Conservation (phyloP, 2,888 invertebrate genomes). For the Ophioninae sp. region DNA sequence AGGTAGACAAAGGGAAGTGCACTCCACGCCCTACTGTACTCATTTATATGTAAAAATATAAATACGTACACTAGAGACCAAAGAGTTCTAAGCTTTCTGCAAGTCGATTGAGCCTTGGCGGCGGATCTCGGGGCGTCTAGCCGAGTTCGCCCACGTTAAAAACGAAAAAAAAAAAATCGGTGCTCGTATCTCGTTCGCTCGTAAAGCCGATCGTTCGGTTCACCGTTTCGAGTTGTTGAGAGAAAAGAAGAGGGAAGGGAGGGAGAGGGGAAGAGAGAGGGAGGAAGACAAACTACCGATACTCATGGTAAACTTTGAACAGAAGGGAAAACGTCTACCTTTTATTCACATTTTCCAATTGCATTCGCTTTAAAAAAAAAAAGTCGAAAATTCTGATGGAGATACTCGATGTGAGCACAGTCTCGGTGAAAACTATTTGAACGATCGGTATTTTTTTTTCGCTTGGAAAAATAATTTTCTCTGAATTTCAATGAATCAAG, state of each 20-base stretch:
- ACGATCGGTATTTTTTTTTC: no score
- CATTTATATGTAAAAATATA: not conserved
- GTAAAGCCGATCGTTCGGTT: conserved; percentile 33
- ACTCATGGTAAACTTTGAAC: not conserved
- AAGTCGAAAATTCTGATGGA: not conserved
- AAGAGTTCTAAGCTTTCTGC: conserved; percentile 64
- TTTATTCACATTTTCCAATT: conserved; percentile 16
- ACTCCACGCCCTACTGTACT: conserved; percentile 47
- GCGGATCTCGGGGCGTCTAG: conserved; percentile 65
- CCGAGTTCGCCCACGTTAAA: conserved; percentile 70
- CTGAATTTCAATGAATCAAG: no score
- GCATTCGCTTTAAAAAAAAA: not conserved
- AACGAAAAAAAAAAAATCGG: conserved; percentile 31
- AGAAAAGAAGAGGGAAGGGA: not conserved
- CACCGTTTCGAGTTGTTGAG: conserved; percentile 12
- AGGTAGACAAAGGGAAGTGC: conserved; percentile 19
- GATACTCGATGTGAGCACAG: not conserved
- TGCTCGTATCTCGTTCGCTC: conserved; percentile 28
- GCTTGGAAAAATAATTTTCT: no score
- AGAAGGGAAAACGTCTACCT: conserved; percentile 3
- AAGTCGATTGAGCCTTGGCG: conserved; percentile 16
- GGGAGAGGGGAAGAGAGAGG: not conserved
- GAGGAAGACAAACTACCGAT: not conserved
- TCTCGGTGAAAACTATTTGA: not conserved
- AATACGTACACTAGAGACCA: not conserved